Conservation (phyloP, 2,797 vertebrate species). For the Australoheros facetus region DNA sequence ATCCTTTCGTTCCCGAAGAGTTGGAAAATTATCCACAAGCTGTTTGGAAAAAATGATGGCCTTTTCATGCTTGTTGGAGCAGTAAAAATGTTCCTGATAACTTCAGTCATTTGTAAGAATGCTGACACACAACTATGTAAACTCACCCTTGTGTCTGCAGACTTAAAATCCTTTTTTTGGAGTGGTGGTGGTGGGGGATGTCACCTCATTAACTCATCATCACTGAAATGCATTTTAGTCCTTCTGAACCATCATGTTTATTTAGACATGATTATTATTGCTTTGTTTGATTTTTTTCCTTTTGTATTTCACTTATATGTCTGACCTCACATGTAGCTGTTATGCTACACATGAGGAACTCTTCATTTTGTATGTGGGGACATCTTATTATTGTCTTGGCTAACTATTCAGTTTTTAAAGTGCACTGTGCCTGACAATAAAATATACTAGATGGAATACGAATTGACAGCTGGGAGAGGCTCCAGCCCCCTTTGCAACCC, state of each 20-base stretch:
- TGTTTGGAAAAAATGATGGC: conserved; percentile 11
- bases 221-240: not conserved
- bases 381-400: not conserved
- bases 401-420: not conserved
- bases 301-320: not conserved
- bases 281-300: not conserved
- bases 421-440: not conserved
- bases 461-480: not conserved
- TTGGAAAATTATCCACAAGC: conserved; percentile 12
- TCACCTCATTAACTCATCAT: conserved; percentile 4
- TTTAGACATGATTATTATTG: not conserved
- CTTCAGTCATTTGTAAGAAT: conserved; percentile 22
- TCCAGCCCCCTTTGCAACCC: not conserved
- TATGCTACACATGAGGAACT: not conserved
- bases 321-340: not conserved
- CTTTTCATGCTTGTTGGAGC: conserved; percentile 35
- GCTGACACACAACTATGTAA: conserved; percentile 17
- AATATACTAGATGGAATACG: not conserved
- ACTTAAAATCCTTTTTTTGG: not conserved
- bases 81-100: conserved; percentile 35
- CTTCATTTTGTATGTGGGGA: not conserved
- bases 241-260: not conserved
- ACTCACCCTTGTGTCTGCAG: not conserved
- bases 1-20: conserved; percentile 14
- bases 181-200: not conserved